Base-by-base conservation (phyloP, 2,113 vertebrate species). In the Phyllostomus hastatus region DNA sequence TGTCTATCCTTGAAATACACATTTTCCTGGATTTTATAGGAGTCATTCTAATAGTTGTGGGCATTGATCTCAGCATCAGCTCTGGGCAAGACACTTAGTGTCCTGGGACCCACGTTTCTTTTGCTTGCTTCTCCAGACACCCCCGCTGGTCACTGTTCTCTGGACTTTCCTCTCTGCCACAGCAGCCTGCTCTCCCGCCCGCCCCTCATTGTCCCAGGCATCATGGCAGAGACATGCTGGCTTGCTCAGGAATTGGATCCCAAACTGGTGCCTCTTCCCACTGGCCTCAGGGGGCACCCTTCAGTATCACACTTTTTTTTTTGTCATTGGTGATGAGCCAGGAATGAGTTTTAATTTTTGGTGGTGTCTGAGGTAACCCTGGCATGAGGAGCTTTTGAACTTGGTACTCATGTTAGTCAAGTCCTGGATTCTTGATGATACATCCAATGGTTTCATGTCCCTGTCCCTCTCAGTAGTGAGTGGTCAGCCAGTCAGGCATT, bases 1-100 rank as follows among this genome's bases (percentile, higher is more conserved):
- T 99, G 99, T 41, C 99, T 99, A 97, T 99, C 99, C 98, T 99
- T 99, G 98, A 99, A 99, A 98, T 99, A 99, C 15, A 99, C 99
- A 97, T 99, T 99, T 98, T 99, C 99, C 0, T 99, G 99, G 97
- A 99, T 99, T 92, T 99, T 99, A 98, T 99, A 99, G 95, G 99
- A 99, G 48, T 99, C 98, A 85, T 99, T 99, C 99, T 99, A 99
- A 95, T 99, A 99, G 91, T 99, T 98, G 91, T 99, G 99, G 66
- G 99, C 99, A 95, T 98, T 98, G 88, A 96, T 96, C 92, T 99
- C 99, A 80, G 99, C 99, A 38, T 99, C 99, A 97, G 99, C 99
- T 99, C 33, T 67, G 14, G 31, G n/a, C 66, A 69, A 69, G 66
- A 31, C 66, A 35, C 17, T 20, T 69, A n/a, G 33, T 69, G 66